phyloP scores from a whole-genome alignment of 2,797 vertebrate genomes.

The Aselliscus stoliczkanus region DNA sequence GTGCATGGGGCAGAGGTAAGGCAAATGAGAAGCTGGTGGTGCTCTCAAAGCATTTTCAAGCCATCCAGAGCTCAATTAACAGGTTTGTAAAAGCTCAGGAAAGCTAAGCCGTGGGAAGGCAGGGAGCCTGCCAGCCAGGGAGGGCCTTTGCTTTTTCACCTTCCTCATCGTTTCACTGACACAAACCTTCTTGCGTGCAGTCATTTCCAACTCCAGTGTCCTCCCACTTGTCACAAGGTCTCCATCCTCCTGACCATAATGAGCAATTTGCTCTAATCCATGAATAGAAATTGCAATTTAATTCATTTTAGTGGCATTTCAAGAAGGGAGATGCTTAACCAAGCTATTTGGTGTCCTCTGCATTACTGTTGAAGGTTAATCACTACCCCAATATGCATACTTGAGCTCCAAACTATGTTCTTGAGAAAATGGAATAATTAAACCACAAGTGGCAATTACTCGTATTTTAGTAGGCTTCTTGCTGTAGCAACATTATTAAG shows the following conservation, averaged over 20 bases:
- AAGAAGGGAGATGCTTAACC: conserved; percentile 67
- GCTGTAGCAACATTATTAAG: conserved; percentile 14
- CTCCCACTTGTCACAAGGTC: conserved; percentile 80
- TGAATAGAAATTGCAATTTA: conserved; percentile 69
- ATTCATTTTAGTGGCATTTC: conserved; percentile 65
- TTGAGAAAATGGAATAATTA: conserved; percentile 56
- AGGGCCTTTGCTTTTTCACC: conserved; percentile 37
- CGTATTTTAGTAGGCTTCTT: conserved; percentile 46
- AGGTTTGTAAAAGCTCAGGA: rapidly evolving
- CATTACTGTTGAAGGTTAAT: conserved; percentile 69
- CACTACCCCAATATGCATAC: conserved; percentile 41
- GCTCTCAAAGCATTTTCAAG: background rate
- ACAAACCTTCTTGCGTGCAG: conserved; percentile 73
- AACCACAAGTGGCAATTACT: conserved; percentile 57
- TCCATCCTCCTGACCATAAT: conserved; percentile 46
- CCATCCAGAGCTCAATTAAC: background rate
- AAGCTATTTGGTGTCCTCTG: conserved; percentile 59
- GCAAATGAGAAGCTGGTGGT: background rate
- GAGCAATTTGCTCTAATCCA: conserved; percentile 46
- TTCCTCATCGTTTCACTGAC: conserved; percentile 69
- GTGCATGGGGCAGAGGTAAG: background rate
- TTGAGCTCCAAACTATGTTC: conserved; percentile 60
- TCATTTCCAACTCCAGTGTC: conserved; percentile 77
- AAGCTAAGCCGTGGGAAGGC: background rate
- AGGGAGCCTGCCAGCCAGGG: rapidly evolving